Conservation (phyloP, 2,797 vertebrate genomes). For the Hyperoplus immaculatus region DNA sequence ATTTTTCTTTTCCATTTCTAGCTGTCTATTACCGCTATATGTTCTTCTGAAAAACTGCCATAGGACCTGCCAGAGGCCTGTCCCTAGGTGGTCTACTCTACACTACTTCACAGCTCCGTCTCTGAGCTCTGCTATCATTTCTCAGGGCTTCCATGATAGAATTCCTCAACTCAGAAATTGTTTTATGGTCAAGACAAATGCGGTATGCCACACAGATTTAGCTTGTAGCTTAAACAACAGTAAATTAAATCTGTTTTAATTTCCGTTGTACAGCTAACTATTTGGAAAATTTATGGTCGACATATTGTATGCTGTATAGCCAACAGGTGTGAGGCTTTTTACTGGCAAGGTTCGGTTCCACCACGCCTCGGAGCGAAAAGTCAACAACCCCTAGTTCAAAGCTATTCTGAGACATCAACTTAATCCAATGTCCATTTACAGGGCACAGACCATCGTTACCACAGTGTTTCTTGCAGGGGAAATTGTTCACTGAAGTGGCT, state of each 20-base stretch:
- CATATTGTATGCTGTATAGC: background rate
- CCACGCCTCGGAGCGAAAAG: conserved; percentile 17
- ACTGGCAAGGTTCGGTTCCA: conserved; percentile 15
- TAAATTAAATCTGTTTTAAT: conserved; percentile 39
- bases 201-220: conserved; percentile 15
- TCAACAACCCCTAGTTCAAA: conserved; percentile 23
- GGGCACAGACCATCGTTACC: background rate
- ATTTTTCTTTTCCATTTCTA: conserved; percentile 47
- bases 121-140: conserved; percentile 14
- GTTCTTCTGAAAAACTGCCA: conserved; percentile 23
- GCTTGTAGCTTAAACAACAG: background rate
- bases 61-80: background rate
- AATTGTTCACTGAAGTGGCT: conserved; percentile 1
- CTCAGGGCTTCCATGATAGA: conserved; percentile 7
- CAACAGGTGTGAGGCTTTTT: conserved; percentile 28
- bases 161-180: conserved; percentile 7
- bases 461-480: background rate
- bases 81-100: background rate
- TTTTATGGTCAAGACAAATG: conserved; percentile 13
- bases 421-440: conserved; percentile 12
- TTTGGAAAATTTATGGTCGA: background rate
- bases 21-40: conserved; percentile 16
- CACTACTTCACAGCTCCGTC: background rate
- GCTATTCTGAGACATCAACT: conserved; percentile 32
- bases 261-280: conserved; percentile 29